Conservation (phyloP, 2,113 vertebrate genomes). For the Ceyx margarethae region DNA sequence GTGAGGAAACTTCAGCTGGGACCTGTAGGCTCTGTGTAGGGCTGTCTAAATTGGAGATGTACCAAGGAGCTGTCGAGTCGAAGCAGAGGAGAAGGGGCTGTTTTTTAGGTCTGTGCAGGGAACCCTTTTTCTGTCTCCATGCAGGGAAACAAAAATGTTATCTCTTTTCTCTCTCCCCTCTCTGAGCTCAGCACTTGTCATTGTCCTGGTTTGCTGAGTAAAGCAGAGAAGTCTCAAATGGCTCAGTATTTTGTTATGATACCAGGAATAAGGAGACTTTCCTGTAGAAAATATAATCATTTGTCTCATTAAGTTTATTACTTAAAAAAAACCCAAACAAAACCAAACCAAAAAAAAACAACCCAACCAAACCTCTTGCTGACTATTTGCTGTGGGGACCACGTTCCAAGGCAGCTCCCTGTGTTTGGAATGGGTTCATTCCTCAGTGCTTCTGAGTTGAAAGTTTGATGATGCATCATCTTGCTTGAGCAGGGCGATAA, state of each 20-base stretch:
- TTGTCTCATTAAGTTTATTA: constrained; percentile 25
- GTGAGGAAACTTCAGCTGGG: neutral
- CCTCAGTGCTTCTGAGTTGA: constrained; percentile 43
- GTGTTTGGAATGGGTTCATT: constrained; percentile 37
- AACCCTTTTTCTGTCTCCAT: neutral
- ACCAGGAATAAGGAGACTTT: neutral
- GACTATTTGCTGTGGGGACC: neutral
- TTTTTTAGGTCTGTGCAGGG: neutral
- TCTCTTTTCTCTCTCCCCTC: neutral
- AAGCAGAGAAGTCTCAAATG: neutral
- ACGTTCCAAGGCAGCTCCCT: constrained; percentile 5
- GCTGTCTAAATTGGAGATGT: neutral
- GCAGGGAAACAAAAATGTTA: neutral
- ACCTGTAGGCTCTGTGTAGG: neutral
- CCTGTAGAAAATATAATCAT: constrained; percentile 11
- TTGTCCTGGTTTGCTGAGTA: neutral
- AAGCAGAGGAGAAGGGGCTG: neutral
- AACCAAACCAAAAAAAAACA: too few relatives aligned
- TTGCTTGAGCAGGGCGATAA: constrained; percentile 24
- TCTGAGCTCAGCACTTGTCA: neutral
- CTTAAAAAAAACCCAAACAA: neutral
- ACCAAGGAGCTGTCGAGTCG: neutral
- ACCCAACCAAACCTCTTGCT: neutral
- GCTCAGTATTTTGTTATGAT: constrained; percentile 5
- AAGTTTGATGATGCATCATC: constrained; percentile 59